Conservation (phyloP, 1,140 invertebrate genomes). For the Eupristina koningsbergeri region DNA sequence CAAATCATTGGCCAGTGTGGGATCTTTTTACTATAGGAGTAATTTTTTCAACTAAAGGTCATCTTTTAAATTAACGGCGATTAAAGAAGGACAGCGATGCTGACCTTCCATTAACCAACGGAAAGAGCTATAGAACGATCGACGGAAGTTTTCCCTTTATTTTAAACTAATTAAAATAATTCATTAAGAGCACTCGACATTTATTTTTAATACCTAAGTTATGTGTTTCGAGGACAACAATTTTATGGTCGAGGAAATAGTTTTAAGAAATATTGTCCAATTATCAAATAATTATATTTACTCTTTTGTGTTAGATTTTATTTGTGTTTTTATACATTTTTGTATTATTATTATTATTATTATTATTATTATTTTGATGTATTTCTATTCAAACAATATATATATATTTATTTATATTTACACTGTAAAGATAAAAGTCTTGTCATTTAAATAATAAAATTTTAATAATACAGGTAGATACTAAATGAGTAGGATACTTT, state of each 20-base stretch:
- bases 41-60: not conserved
- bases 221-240: too few relatives aligned
- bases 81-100: not conserved
- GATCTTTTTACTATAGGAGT: not conserved
- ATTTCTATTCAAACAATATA: not conserved
- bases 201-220: too few relatives aligned
- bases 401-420: too few relatives aligned
- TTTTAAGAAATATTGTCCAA: too few relatives aligned
- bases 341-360: too few relatives aligned
- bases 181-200: too few relatives aligned
- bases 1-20: not conserved
- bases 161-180: not conserved
- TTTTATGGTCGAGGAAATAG: too few relatives aligned
- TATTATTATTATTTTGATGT: too few relatives aligned
- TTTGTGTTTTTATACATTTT: too few relatives aligned
- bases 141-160: not conserved
- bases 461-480: not conserved
- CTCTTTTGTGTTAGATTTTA: too few relatives aligned
- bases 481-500: not conserved
- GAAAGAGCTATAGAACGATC: not conserved
- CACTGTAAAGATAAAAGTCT: not conserved
- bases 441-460: not conserved
- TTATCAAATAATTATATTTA: too few relatives aligned
- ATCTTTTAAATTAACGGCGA: not conserved
- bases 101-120: not conserved